Percentiles rank a stretch among this genome's conserved stretches.
phyloP scores from a whole-genome alignment of 2,888 invertebrate species.

The Epinotia demarniana region DNA sequence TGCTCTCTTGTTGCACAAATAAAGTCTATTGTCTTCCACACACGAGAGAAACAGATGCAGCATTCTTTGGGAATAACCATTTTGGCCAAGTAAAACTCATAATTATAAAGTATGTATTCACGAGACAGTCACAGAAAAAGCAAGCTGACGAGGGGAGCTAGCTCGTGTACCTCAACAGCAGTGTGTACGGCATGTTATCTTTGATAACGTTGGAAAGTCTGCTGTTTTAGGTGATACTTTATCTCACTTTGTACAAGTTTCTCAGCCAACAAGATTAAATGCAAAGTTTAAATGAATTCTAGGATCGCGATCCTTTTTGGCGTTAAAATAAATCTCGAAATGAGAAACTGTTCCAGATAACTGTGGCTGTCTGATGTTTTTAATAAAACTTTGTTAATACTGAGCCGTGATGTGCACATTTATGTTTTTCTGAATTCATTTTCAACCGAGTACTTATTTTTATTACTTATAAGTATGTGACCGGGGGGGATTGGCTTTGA shows the following conservation, averaged over 20 bases:
- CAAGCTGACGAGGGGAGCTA: neutral
- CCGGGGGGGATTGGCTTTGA: neutral
- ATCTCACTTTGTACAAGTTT: conserved; percentile 77
- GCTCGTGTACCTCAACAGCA: conserved; percentile 5
- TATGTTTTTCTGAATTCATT: conserved; percentile 22
- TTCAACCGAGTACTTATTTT: neutral
- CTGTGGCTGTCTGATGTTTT: conserved; percentile 44
- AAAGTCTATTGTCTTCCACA: no score
- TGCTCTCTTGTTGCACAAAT: no score
- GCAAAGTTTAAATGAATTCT: conserved; percentile 82
- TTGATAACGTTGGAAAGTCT: conserved; percentile 67
- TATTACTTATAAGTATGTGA: no score
- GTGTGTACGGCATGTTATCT: conserved; percentile 62
- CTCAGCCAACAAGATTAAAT: conserved; percentile 80
- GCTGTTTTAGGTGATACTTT: conserved; percentile 78
- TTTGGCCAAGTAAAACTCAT: no score
- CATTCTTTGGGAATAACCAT: no score
- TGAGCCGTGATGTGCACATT: conserved; percentile 22
- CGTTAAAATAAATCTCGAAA: conserved; percentile 61
- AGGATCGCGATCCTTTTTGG: conserved; percentile 70
- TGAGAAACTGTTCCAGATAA: conserved; percentile 53
- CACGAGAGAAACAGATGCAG: no score
- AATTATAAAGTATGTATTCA: no score
- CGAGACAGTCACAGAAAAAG: no score
- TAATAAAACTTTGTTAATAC: conserved; percentile 45